Evolutionary conservation across 2,888 invertebrate genomes (phyloP), one percentile per base, ranked within the genome.

Genomic region (Meiosimyza platycephala): DNA sequence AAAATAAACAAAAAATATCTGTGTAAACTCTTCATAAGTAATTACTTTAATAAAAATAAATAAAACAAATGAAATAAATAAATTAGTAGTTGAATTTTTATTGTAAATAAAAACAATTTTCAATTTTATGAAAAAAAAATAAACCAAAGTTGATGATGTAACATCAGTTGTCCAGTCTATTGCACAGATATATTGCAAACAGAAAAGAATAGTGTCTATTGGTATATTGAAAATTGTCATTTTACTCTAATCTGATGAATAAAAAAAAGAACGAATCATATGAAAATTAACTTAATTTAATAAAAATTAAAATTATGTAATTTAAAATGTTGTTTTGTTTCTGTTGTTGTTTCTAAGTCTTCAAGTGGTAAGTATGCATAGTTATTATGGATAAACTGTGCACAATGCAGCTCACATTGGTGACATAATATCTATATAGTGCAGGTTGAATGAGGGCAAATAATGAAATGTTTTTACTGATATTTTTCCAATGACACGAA

Each of bases 41-140:
- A 40, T 40, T 40, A 40, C 1, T 1, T 40, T 40, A 7, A 40
- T 40, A 40, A 6, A 40, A 6, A 40, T 9, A 40, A 40, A 40
- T 40, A 40, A 40, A 7, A 64, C 22, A 51, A n/a, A 52, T n/a
- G 60, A 54, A 54, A 47, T 64, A 64, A 73, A 33, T 59, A 57
- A 63, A 69, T 59, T 63, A 63, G 70, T 70, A 70, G 70, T 70
- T 70, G 70, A 70, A 70, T 70, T 70, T 70, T 70, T 70, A 70
- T 62, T 70, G 63, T 70, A 70, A 70, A 70, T 63, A 70, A 50
- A 54, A 54, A 18, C 28, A 64, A 7, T 64, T 64, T 33, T 54
- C 66, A 51, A 66, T 51, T 66, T 54, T 52, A 62, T 62, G 28
- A 62, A 62, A 22, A 40, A 18, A 72, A 62, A 67, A 70, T 4